Percentiles rank a stretch among this genome's conserved stretches.
Conservation (phyloP, 2,797 vertebrate genomes). For the Geotrypetes seraphini region DNA sequence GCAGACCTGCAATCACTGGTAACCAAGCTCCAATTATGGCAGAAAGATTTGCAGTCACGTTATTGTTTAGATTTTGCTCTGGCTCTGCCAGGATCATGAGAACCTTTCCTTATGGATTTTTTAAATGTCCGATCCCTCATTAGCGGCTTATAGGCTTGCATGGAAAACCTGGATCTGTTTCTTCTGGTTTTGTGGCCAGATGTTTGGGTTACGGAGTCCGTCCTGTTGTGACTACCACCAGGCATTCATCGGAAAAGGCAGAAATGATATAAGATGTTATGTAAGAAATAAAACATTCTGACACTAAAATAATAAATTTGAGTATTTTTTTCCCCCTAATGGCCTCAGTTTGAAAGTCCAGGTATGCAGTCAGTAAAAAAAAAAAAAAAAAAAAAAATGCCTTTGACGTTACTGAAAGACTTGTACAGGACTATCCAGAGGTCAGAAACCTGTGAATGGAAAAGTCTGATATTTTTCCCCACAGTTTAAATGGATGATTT, state of each 20-base stretch:
- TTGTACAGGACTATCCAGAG: too few species aligned
- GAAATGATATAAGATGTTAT: background rate
- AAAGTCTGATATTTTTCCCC: too few species aligned
- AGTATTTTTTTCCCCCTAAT: too few species aligned
- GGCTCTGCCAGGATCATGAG: conserved; percentile 29
- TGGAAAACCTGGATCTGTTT: conserved; percentile 10
- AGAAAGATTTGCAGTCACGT: conserved; percentile 47
- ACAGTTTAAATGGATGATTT: too few species aligned
- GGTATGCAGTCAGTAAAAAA: too few species aligned
- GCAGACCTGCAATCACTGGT: conserved; percentile 53
- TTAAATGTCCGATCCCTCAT: conserved; percentile 21
- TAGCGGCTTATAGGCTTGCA: conserved; percentile 17
- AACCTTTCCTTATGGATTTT: conserved; percentile 26
- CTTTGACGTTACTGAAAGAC: too few species aligned
- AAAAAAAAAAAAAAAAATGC: too few species aligned
- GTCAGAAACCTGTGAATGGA: too few species aligned
- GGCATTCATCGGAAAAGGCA: background rate
- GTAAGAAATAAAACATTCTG: too few species aligned
- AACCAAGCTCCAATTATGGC: conserved; percentile 56
- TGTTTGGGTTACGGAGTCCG: background rate
- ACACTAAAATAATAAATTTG: too few species aligned
- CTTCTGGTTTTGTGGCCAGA: background rate
- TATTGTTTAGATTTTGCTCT: conserved; percentile 13
- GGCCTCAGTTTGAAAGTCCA: too few species aligned
- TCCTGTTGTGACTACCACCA: background rate